A percentile compares a stretch with the other conserved stretches of the same genome.
phyloP scores from a whole-genome alignment of 2,888 invertebrate species.

The Meteorus colon region DNA sequence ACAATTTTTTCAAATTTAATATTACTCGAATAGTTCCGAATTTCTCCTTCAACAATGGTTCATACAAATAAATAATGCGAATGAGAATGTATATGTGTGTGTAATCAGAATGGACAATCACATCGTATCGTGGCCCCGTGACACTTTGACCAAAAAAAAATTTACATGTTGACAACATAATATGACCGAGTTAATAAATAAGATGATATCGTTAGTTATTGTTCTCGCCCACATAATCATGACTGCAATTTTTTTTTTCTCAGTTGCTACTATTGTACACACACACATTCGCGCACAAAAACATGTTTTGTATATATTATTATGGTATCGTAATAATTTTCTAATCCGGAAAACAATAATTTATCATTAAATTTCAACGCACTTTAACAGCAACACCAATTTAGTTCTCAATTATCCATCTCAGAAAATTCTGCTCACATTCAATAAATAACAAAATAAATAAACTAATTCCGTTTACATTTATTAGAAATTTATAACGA shows the following conservation, averaged over 20 bases:
- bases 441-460: too few relatives aligned
- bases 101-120: neutral
- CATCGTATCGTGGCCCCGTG: neutral
- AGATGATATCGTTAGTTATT: conserved; percentile 8
- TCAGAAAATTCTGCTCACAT: too few relatives aligned
- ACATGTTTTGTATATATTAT: too few relatives aligned
- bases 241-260: neutral
- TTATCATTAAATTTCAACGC: too few relatives aligned
- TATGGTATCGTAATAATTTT: too few relatives aligned
- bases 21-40: too few relatives aligned
- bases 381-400: too few relatives aligned
- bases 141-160: conserved; percentile 10
- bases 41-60: neutral
- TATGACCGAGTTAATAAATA: conserved; percentile 5
- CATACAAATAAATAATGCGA: neutral
- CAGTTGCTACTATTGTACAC: neutral
- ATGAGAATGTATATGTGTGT: neutral
- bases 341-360: too few relatives aligned
- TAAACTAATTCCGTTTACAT: too few relatives aligned
- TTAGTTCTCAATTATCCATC: too few relatives aligned
- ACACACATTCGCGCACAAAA: neutral
- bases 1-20: too few relatives aligned
- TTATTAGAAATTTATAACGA: too few relatives aligned
- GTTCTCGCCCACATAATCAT: neutral
- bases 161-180: neutral